Evolutionary conservation across 2,888 invertebrate species (phyloP), one percentile per base, ranked within the genome.

Genomic region (Temnothorax rugatulus): DNA sequence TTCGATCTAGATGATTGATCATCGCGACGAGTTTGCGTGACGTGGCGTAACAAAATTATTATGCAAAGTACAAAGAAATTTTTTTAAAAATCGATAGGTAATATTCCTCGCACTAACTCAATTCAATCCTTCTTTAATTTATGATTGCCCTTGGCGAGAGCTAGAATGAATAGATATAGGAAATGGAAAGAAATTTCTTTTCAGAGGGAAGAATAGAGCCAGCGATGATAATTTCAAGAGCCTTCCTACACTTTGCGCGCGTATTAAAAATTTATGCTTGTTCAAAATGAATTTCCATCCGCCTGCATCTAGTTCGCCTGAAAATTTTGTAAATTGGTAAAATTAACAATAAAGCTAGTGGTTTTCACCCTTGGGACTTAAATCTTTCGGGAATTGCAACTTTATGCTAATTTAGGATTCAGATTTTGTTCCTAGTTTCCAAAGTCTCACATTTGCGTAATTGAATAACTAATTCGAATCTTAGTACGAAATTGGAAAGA

Each of bases 401-500:
- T 73, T 79, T 79, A 73, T 79, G 73, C 34, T 79, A 71, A 79
- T 79, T 29, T 69, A 34, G 8, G 15, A 71, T 54, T 44, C 54
- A 15, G 44, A 54, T 79, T 71, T 79, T 59, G 29, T 47, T 79
- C 44, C 21, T 18, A 57, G 44, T 71, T 59, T 18, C 57, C 59
- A 59, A 59, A 79, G 57, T 79, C 59, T 71, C 41, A 54, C 38
- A 73, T 79, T 79, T 79, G 13, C 59, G 47, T 71, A 71, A 79
- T 59, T 71, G 59, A 71, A 79, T 79, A 79, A 71, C 57, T 79
- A 79, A 79, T 79, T 71, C 57, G 34, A 52, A 44, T 57, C 73
- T 47, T 47, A 34, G 21, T 47, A n/a, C n/a, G 71, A 71, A 69
- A 69, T 79, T 71, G 41, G 38, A 71, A 34, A 47, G 71, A 47